Conservation (phyloP, 2,888 invertebrate genomes). For the Coenonympha arcania region DNA sequence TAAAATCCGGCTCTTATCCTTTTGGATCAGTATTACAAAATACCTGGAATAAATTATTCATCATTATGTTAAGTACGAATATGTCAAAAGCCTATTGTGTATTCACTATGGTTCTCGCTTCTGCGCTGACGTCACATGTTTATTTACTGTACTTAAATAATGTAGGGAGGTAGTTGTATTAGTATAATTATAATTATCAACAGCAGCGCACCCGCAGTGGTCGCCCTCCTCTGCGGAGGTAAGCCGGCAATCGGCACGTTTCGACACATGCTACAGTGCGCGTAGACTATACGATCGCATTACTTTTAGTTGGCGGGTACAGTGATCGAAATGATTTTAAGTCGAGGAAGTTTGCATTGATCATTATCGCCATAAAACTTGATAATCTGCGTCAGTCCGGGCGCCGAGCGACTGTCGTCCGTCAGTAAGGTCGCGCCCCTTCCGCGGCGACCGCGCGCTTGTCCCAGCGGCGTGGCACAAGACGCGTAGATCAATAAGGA, state of each 20-base stretch:
- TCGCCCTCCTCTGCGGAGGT: slow-evolving; percentile 16
- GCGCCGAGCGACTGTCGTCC: slow-evolving; percentile 34
- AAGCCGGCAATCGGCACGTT: slow-evolving; percentile 42
- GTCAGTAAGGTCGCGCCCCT: slow-evolving; percentile 39
- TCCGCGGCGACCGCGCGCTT: slow-evolving; percentile 33
- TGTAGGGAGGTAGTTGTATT: slow-evolving; percentile 47
- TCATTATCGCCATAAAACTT: slow-evolving; percentile 56
- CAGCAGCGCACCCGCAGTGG: slow-evolving; percentile 48
- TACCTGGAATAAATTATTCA: too few species aligned
- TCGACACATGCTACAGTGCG: too few species aligned
- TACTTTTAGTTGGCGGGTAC: slow-evolving; percentile 41
- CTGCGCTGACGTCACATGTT: slow-evolving; percentile 47
- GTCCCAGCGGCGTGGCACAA: slow-evolving; percentile 33
- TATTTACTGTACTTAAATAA: slow-evolving; percentile 53
- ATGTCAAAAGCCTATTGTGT: too few species aligned
- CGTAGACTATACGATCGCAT: too few species aligned
- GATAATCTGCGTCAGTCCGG: slow-evolving; percentile 51
- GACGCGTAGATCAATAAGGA: slow-evolving; percentile 45
- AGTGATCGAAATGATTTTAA: slow-evolving; percentile 41
- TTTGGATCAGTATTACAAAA: too few species aligned
- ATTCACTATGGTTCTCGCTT: slow-evolving; percentile 35
- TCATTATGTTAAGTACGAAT: too few species aligned
- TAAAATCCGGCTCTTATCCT: too few species aligned
- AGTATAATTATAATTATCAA: slow-evolving; percentile 32
- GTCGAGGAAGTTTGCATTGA: slow-evolving; percentile 54